Base-by-base conservation (phyloP, 2,888 invertebrate genomes). In the Norana najaformis region DNA sequence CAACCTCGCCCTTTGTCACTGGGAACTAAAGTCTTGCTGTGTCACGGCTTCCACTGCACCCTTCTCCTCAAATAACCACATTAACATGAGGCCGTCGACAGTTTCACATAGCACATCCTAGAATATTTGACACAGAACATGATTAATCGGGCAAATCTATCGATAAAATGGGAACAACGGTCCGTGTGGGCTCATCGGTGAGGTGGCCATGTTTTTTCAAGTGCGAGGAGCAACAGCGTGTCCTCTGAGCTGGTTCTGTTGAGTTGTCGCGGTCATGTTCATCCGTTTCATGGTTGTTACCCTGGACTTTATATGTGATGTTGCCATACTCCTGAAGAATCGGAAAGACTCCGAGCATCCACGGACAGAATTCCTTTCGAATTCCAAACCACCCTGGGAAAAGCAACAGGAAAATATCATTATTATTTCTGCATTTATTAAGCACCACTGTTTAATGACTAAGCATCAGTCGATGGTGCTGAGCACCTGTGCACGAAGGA, bases 351-450 rank as follows among this genome's bases (percentile, higher is more conserved):
- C 98, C 97, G 53, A 99, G 96, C n/a, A 99, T 96, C 95, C 98
- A 99, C 93, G 98, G 97, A 94, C 98, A 99, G 95, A 99, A 98
- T 94, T 98, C 99, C 96, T 98, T 98, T 89, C 99, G 96, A 93
- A 99, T 97, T 90, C 99, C 99, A 95, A 99, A 99, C 99, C 99
- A 99, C 98, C 98, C 98, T 98, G 95, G 90, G 96, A 96, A 93
- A 89, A 36, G 69, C 1, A 30, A n/a, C 30, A n/a, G n/a, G n/a
- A n/a, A n/a, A n/a, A n/a, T 90, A 91, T 90, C 16, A 47, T 36
- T 34, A 18, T 85, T 34, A 13, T 85, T 34, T 18, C n/a, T 34
- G n/a, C n/a, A n/a, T n/a, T n/a, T n/a, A n/a, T n/a, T n/a, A n/a
- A n/a, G n/a, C n/a, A n/a, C n/a, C n/a, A n/a, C n/a, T n/a, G n/a